A percentile compares a stretch with the other conserved stretches of the same genome.
Conservation (phyloP, 2,113 vertebrate genomes). For the Saimiri boliviensis region DNA sequence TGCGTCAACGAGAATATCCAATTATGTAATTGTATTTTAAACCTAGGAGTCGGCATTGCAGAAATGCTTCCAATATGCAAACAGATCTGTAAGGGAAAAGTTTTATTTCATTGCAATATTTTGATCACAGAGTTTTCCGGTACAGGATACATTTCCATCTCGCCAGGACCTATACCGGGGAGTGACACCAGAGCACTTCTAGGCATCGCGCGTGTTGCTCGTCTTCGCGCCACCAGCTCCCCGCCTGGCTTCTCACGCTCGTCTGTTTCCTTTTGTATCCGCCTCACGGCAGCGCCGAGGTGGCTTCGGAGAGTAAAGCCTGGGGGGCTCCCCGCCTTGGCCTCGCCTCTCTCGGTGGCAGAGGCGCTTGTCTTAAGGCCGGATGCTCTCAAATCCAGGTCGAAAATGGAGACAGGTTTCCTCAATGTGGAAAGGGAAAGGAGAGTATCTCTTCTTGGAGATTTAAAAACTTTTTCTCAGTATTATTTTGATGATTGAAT, state of each 20-base stretch:
- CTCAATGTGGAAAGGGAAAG: not conserved
- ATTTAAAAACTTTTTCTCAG: not conserved
- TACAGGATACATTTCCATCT: not conserved
- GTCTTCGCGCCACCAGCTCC: not conserved
- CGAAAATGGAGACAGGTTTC: not conserved
- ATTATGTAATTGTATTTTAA: slow-evolving; percentile 32
- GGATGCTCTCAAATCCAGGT: not conserved
- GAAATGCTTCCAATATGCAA: slow-evolving; percentile 7
- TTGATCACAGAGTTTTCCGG: not conserved
- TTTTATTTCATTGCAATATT: slow-evolving; percentile 12
- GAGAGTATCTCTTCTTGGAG: not conserved
- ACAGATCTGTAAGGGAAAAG: not conserved
- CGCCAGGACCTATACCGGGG: not conserved
- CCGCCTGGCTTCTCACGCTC: accelerated
- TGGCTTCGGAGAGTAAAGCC: not conserved
- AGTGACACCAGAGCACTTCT: not conserved
- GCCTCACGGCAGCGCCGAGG: slow-evolving; percentile 33
- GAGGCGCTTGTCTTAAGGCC: not conserved
- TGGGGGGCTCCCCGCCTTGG: not conserved
- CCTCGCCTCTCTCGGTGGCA: not conserved
- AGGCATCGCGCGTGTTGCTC: not conserved
- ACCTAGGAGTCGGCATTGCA: not conserved
- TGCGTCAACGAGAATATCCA: not conserved
- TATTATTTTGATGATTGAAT: not conserved
- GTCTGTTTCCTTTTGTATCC: slow-evolving; percentile 29